phyloP scores from a whole-genome alignment of 1,140 invertebrate genomes.

The Drosophila tani region DNA sequence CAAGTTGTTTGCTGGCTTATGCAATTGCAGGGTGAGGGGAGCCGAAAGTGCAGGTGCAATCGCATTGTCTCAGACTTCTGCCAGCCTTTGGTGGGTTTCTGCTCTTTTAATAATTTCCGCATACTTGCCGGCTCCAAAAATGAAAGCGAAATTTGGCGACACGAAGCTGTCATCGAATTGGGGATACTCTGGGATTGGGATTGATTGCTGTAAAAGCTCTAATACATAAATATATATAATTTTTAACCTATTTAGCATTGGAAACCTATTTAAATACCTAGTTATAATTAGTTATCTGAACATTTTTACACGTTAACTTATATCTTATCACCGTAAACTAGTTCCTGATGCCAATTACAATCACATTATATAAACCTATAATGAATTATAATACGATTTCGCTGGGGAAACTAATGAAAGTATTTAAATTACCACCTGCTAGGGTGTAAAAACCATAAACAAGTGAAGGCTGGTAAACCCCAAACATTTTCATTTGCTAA shows the following conservation, averaged over 20 bases:
- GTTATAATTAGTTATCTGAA: background rate
- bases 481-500: slow-evolving; percentile 17
- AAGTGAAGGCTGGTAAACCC: slow-evolving; percentile 50
- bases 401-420: no score
- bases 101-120: slow-evolving; percentile 40
- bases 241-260: background rate
- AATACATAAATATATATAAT: background rate
- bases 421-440: background rate
- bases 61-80: slow-evolving; percentile 41
- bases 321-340: background rate
- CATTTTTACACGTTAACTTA: background rate
- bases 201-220: background rate
- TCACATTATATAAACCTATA: no score
- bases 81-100: slow-evolving; percentile 23
- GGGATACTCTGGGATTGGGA: slow-evolving; percentile 6
- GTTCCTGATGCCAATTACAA: no score
- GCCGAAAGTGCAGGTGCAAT: slow-evolving; percentile 25
- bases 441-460: slow-evolving; percentile 32
- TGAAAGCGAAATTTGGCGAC: slow-evolving; percentile 26
- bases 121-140: slow-evolving; percentile 39
- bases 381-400: no score
- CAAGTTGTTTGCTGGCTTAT: slow-evolving; percentile 55
- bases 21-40: slow-evolving; percentile 9
- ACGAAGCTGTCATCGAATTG: background rate
- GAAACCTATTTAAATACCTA: background rate